A percentile compares a stretch with the other conserved stretches of the same genome.
These are phyloP conservation scores for Galeopsomyia nigrocyanea DNA, from an alignment of 2,888 invertebrate species.

Conservation along the genomic window DNA sequence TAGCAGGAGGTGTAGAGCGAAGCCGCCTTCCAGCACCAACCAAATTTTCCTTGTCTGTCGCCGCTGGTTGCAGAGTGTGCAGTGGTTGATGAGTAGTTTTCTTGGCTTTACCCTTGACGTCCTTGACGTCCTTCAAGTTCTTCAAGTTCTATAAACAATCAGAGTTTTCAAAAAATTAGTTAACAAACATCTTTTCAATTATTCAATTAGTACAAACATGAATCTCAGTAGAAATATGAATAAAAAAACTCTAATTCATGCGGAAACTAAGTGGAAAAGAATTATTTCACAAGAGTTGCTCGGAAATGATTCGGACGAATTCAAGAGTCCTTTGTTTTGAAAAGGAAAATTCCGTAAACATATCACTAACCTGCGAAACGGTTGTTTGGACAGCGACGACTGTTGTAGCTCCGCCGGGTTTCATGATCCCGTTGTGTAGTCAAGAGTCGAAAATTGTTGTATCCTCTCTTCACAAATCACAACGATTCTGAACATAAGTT, in stretches of 20 bases:
- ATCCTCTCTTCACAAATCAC: not conserved
- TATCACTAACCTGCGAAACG: slow-evolving; percentile 60
- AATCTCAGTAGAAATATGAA: slow-evolving; percentile 1
- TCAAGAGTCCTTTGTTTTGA: not conserved
- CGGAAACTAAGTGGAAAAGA: not conserved
- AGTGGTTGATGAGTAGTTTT: slow-evolving; percentile 71
- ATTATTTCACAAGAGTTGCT: too few species aligned
- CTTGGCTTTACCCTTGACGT: slow-evolving; percentile 62
- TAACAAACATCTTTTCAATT: not conserved
- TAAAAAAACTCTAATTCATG: not conserved
- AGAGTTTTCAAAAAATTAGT: not conserved
- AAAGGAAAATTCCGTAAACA: not conserved
- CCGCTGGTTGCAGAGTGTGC: slow-evolving; percentile 81
- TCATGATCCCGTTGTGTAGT: slow-evolving; percentile 53
- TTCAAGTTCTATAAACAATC: not conserved
- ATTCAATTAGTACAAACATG: not conserved
- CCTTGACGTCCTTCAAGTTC: slow-evolving; percentile 1
- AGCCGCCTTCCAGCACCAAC: slow-evolving; percentile 74
- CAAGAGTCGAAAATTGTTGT: slow-evolving; percentile 26
- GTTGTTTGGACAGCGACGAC: slow-evolving; percentile 58
- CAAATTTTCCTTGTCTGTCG: slow-evolving; percentile 83
- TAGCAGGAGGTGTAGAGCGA: slow-evolving; percentile 34
- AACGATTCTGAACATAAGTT: slow-evolving; percentile 10
- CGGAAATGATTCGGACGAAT: too few species aligned
- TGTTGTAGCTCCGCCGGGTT: slow-evolving; percentile 60